These are phyloP conservation scores for Hyles euphorbiae DNA, from an alignment of 1,140 invertebrate genomes.

Conservation along the genomic window DNA sequence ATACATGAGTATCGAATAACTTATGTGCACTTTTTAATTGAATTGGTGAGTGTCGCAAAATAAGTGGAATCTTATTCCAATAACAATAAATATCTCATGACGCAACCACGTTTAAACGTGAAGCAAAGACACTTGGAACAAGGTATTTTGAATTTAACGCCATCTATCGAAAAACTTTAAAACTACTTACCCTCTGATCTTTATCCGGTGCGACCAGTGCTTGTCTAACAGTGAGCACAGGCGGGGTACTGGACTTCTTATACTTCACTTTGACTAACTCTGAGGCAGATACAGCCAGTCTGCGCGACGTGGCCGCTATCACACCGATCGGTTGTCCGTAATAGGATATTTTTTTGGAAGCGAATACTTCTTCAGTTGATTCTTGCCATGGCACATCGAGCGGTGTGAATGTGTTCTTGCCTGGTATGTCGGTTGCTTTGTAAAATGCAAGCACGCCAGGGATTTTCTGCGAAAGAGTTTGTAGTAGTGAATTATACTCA, in stretches of 20 bases:
- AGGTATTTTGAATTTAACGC: too few species aligned
- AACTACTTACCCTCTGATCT: conserved; percentile 43
- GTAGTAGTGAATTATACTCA: too few species aligned
- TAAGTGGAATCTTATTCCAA: too few species aligned
- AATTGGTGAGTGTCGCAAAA: too few species aligned
- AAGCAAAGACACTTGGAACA: too few species aligned
- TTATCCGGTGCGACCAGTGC: conserved; percentile 72
- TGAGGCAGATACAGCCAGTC: conserved; percentile 78
- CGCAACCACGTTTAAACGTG: too few species aligned
- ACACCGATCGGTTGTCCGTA: conserved; percentile 85
- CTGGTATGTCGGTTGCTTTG: conserved; percentile 85
- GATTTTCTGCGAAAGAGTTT: conserved; percentile 67
- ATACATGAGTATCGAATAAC: too few species aligned
- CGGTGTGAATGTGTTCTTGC: conserved; percentile 78
- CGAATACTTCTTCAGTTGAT: conserved; percentile 75
- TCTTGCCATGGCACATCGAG: conserved; percentile 31
- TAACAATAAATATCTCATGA: too few species aligned
- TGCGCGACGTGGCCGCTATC: conserved; percentile 79
- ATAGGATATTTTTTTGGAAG: conserved; percentile 73
- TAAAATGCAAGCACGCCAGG: conserved; percentile 84
- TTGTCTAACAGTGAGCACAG: conserved; percentile 76
- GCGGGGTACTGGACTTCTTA: conserved; percentile 44
- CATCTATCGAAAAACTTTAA: neutral
- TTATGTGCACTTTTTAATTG: too few species aligned
- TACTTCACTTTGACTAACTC: conserved; percentile 82